Conservation (phyloP, 2,888 invertebrate genomes). For the Oscheius sp. region DNA sequence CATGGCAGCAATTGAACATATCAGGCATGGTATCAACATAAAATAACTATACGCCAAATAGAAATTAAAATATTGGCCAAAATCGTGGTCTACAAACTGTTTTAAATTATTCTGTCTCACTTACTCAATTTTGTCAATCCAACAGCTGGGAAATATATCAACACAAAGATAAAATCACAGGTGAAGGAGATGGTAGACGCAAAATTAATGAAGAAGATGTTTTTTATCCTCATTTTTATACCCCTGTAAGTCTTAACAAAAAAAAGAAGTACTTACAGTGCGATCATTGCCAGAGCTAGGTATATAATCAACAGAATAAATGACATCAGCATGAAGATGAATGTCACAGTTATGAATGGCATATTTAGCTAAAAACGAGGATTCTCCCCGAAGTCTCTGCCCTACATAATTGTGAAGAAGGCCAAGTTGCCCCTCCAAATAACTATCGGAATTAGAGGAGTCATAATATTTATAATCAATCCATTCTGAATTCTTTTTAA, state of each 20-base stretch:
- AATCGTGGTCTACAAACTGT: no score
- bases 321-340: slow-evolving; percentile 7
- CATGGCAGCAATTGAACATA: neutral
- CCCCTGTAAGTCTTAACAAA: neutral
- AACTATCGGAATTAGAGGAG: no score
- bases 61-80: neutral
- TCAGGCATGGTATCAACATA: slow-evolving; percentile 6
- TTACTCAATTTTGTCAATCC: slow-evolving; percentile 5
- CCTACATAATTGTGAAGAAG: no score
- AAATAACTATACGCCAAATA: slow-evolving; percentile 15
- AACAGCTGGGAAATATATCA: slow-evolving; percentile 16
- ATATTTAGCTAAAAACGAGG: neutral
- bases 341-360: neutral
- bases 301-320: slow-evolving; percentile 10
- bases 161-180: slow-evolving; percentile 7
- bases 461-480: no score
- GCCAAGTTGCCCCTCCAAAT: no score
- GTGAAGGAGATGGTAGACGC: neutral
- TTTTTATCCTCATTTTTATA: neutral
- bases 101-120: neutral
- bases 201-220: slow-evolving; percentile 10
- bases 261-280: slow-evolving; percentile 10
- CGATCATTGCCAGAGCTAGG: neutral
- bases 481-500: no score
- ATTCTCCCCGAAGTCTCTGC: no score